Percentiles rank a stretch among this genome's conserved stretches.
Evolutionary conservation across 2,113 vertebrate genomes (phyloP).

Genomic region (Platanista minor): DNA sequence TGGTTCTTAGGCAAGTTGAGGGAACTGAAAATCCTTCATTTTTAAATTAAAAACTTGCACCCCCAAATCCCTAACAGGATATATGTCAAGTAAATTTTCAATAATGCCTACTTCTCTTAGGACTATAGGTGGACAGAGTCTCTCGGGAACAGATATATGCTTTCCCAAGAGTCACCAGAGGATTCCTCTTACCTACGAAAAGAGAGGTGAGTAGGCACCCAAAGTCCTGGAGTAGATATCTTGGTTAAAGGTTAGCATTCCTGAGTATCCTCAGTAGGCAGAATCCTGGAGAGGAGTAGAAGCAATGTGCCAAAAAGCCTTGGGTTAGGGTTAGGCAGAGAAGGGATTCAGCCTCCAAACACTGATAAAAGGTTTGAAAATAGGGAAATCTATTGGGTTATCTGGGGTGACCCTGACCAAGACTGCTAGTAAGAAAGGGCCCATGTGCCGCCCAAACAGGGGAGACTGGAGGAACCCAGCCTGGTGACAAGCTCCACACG

Average conservation of each 20-base stretch:
- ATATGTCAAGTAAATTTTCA: not conserved
- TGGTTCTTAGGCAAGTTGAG: constrained; percentile 12
- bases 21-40: not conserved
- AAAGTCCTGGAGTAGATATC: not conserved
- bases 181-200: not conserved
- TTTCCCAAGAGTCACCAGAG: not conserved
- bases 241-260: not conserved
- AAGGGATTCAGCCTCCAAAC: not conserved
- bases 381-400: not conserved
- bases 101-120: not conserved
- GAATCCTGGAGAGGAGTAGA: not conserved
- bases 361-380: not conserved
- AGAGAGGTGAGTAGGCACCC: not conserved
- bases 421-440: not conserved
- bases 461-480: not conserved
- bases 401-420: not conserved
- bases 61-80: not conserved
- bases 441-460: not conserved
- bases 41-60: not conserved
- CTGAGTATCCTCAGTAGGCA: not conserved
- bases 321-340: not conserved
- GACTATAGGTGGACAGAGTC: not conserved
- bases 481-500: not conserved
- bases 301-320: not conserved
- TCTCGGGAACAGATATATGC: not conserved